Evolutionary conservation across 2,888 invertebrate genomes (phyloP).

Genomic region (Acanthosepion pharaonis): DNA sequence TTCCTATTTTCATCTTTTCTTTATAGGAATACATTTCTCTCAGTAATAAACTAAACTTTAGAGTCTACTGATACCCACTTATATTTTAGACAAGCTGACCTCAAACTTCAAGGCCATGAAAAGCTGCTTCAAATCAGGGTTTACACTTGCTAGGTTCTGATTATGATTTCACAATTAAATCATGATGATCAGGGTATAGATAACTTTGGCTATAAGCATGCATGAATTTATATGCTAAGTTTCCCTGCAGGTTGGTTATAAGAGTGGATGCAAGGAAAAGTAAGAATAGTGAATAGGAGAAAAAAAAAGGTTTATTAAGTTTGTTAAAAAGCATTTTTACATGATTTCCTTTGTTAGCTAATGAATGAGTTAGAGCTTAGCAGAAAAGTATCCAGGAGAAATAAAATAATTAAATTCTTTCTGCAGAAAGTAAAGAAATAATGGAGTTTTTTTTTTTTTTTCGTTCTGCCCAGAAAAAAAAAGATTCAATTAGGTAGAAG

Average conservation of each 20-base stretch:
- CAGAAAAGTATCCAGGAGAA: constrained; percentile 33
- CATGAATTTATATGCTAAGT: not conserved
- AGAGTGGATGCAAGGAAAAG: not conserved
- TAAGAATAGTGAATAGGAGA: not conserved
- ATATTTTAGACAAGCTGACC: not conserved
- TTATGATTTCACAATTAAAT: not conserved
- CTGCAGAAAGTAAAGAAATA: constrained; percentile 33
- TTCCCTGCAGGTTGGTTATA: not conserved
- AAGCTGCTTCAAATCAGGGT: not conserved
- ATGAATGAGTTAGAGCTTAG: not conserved
- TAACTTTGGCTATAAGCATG: not conserved
- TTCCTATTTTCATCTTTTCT: too few species aligned
- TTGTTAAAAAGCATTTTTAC: not conserved
- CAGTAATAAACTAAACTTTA: too few species aligned
- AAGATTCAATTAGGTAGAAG: not conserved
- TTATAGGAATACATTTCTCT: too few species aligned
- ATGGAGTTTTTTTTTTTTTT: not conserved
- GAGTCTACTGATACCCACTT: too few species aligned
- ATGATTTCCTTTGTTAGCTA: constrained; percentile 33
- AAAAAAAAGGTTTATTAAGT: not conserved
- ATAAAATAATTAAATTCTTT: constrained; percentile 33
- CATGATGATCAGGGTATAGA: not conserved
- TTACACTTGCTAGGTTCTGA: not conserved
- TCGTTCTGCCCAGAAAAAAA: not conserved
- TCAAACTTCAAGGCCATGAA: constrained; percentile 1